Evolutionary conservation across 1,140 invertebrate species (phyloP).

Genomic region (Mylabris phalerata): DNA sequence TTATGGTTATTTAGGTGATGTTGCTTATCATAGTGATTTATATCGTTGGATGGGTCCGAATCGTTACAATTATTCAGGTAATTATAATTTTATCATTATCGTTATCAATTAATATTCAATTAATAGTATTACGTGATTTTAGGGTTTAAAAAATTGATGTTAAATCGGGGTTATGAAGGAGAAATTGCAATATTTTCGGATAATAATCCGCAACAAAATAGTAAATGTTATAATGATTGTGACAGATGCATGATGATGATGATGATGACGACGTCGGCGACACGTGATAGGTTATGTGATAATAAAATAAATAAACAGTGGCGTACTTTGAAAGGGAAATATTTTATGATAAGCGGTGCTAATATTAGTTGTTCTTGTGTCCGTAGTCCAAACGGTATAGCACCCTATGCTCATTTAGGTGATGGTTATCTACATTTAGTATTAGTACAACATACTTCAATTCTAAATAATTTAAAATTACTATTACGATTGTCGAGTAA

Average conservation of each 20-base stretch:
- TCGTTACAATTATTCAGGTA: conserved; percentile 76
- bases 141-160: conserved; percentile 68
- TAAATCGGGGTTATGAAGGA: conserved; percentile 64
- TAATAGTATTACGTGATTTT: conserved; percentile 8
- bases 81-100: not conserved
- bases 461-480: conserved; percentile 68
- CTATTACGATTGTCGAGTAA: conserved; percentile 54
- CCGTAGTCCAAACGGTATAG: conserved; percentile 68
- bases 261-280: not conserved
- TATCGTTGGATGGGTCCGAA: conserved; percentile 86
- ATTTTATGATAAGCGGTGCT: conserved; percentile 71
- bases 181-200: conserved; percentile 55
- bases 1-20: conserved; percentile 85
- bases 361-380: conserved; percentile 74
- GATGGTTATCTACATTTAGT: conserved; percentile 77
- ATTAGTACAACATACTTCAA: conserved; percentile 64
- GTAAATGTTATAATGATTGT: conserved; percentile 34
- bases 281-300: conserved; percentile 13
- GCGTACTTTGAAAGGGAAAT: conserved; percentile 63
- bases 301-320: conserved; percentile 37
- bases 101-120: no score
- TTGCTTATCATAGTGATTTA: conserved; percentile 73
- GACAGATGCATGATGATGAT: conserved; percentile 19
- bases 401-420: conserved; percentile 72
- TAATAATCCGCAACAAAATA: conserved; percentile 19